Percentiles rank a stretch among this genome's conserved stretches.
Conservation (phyloP, 2,797 vertebrate genomes). For the Micrastur ruficollis region DNA sequence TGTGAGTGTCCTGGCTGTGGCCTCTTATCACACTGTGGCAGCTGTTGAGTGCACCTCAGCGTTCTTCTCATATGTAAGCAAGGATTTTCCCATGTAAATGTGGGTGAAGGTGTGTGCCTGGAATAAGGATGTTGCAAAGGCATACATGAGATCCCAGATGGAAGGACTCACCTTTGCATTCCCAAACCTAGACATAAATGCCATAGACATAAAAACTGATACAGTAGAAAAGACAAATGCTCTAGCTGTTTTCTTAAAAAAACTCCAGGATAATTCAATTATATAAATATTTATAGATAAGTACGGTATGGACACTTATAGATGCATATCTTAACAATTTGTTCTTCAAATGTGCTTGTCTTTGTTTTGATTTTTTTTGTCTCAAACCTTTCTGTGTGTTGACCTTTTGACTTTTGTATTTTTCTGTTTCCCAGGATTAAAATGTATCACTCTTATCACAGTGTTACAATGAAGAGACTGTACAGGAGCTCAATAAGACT, state of each 20-base stretch:
- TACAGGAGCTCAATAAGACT: not conserved
- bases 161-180: not conserved
- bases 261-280: rapidly evolving
- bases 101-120: not conserved
- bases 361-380: not conserved
- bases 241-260: not conserved
- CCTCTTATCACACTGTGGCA: not conserved
- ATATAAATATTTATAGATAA: not conserved
- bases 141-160: not conserved
- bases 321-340: not conserved
- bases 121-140: not conserved
- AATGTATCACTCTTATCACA: not conserved
- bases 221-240: not conserved
- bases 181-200: not conserved
- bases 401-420: not conserved
- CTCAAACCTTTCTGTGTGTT: not conserved
- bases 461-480: not conserved
- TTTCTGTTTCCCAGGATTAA: not conserved
- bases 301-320: not conserved
- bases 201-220: not conserved
- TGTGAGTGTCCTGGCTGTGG: not conserved
- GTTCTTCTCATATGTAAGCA: not conserved
- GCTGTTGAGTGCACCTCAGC: not conserved
- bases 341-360: not conserved
- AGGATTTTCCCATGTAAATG: not conserved